Evolutionary conservation across 1,140 invertebrate species (phyloP).

Genomic region (Drosophila paulistorum): DNA sequence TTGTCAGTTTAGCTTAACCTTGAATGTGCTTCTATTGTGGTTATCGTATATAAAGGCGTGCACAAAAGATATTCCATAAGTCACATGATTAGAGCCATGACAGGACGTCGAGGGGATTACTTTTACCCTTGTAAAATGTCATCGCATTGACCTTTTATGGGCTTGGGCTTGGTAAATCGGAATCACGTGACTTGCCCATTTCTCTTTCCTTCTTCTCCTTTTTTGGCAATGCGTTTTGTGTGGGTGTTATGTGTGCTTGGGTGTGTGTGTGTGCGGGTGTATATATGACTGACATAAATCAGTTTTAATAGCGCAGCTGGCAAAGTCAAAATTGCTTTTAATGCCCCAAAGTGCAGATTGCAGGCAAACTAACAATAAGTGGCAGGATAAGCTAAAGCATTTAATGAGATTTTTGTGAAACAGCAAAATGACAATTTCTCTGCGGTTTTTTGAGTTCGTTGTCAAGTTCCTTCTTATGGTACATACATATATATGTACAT

Average conservation of each 20-base stretch:
- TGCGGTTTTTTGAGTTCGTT: slow-evolving; percentile 25
- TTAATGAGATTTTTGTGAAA: slow-evolving; percentile 66
- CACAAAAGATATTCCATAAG: slow-evolving; percentile 45
- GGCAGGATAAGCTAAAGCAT: slow-evolving; percentile 50
- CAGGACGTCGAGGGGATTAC: background rate
- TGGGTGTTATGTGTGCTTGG: slow-evolving; percentile 49
- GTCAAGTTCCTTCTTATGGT: slow-evolving; percentile 35
- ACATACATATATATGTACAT: background rate
- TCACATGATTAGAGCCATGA: slow-evolving; percentile 51
- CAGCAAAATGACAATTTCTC: slow-evolving; percentile 39
- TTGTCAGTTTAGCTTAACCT: too few relatives aligned
- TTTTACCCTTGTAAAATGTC: slow-evolving; percentile 21
- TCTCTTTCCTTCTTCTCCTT: slow-evolving; percentile 24
- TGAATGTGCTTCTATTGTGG: too few relatives aligned
- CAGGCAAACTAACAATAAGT: slow-evolving; percentile 11
- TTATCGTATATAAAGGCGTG: slow-evolving; percentile 1
- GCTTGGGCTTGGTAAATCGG: slow-evolving; percentile 62
- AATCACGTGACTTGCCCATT: slow-evolving; percentile 78
- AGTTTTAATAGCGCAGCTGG: slow-evolving; percentile 76
- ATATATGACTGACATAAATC: slow-evolving; percentile 57
- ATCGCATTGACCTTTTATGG: slow-evolving; percentile 69
- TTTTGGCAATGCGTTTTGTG: slow-evolving; percentile 56
- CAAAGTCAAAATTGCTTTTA: slow-evolving; percentile 46
- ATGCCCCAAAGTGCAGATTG: slow-evolving; percentile 37
- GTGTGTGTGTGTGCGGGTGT: slow-evolving; percentile 46